Evolutionary conservation across 2,113 vertebrate species (phyloP).

Genomic region (Camelus bactrianus): DNA sequence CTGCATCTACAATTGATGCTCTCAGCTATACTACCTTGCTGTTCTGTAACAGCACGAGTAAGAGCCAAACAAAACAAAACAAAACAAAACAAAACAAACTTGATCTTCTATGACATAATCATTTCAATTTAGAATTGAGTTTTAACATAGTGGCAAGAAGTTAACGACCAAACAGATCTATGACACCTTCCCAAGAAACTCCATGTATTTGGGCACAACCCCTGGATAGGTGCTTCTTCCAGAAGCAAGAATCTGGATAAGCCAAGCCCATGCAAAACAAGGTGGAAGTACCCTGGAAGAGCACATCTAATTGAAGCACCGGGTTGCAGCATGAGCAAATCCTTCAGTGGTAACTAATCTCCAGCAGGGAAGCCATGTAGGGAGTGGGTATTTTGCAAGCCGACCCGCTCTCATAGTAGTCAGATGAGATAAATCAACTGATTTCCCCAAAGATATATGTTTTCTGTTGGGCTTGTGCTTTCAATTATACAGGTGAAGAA

Average conservation of each 20-base stretch:
- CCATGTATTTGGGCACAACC: not conserved
- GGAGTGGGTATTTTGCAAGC: not conserved
- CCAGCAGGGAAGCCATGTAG: not conserved
- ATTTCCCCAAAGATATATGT: conserved; percentile 18
- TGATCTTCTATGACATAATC: not conserved
- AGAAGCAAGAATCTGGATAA: not conserved
- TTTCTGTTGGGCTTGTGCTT: conserved; percentile 34
- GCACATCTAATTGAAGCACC: not conserved
- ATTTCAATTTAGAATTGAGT: not conserved
- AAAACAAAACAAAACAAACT: not conserved
- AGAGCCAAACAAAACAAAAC: not conserved
- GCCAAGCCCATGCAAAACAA: not conserved
- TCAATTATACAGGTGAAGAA: conserved; percentile 37
- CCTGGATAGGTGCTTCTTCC: not conserved
- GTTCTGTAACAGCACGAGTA: not conserved
- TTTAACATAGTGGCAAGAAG: conserved; percentile 10
- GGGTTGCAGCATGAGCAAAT: not conserved
- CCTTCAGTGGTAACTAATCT: not conserved
- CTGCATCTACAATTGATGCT: not conserved
- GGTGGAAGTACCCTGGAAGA: not conserved
- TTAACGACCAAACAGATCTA: not conserved
- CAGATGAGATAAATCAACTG: not conserved
- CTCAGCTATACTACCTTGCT: too few species aligned
- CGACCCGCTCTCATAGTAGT: not conserved
- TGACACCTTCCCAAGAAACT: not conserved